Evolutionary conservation across 2,888 invertebrate species (phyloP).

Genomic region (Leptinotarsa rubiginosa): DNA sequence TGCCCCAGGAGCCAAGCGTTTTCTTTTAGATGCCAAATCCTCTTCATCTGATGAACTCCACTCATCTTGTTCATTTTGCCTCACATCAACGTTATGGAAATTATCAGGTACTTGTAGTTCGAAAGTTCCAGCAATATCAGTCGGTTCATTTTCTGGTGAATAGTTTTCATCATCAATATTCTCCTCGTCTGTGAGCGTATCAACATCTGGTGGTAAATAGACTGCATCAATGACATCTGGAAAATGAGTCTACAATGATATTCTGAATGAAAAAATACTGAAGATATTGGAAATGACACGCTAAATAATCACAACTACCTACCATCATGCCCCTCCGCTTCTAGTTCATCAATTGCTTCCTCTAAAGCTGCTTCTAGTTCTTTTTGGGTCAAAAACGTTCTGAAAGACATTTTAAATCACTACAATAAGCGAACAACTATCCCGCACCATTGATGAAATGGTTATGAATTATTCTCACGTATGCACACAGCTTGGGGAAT

Average conservation of each 20-base stretch:
- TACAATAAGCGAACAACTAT: slow-evolving; percentile 5
- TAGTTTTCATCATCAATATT: slow-evolving; percentile 37
- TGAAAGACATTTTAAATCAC: not conserved
- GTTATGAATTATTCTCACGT: slow-evolving; percentile 10
- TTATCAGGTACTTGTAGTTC: slow-evolving; percentile 38
- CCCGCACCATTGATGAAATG: not conserved
- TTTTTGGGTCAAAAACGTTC: slow-evolving; percentile 32
- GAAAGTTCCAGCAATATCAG: slow-evolving; percentile 46
- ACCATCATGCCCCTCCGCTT: slow-evolving; percentile 19
- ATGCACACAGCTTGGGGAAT: slow-evolving; percentile 13
- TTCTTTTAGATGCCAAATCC: slow-evolving; percentile 36
- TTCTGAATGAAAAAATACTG: not conserved
- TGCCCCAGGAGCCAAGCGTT: slow-evolving; percentile 34
- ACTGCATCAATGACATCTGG: slow-evolving; percentile 60
- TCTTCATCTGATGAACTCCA: slow-evolving; percentile 42
- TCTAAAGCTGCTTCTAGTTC: not conserved
- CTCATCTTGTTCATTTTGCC: slow-evolving; percentile 31
- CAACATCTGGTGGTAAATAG: too few relatives aligned
- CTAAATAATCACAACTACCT: slow-evolving; percentile 17
- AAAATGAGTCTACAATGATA: slow-evolving; percentile 27
- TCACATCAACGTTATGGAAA: slow-evolving; percentile 22
- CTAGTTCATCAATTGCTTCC: slow-evolving; percentile 27
- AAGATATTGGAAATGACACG: slow-evolving; percentile 16
- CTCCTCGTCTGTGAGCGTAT: slow-evolving; percentile 45
- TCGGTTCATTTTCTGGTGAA: slow-evolving; percentile 35